phyloP scores from a whole-genome alignment of 2,797 vertebrate species.

The Silurus lanzhouensis region DNA sequence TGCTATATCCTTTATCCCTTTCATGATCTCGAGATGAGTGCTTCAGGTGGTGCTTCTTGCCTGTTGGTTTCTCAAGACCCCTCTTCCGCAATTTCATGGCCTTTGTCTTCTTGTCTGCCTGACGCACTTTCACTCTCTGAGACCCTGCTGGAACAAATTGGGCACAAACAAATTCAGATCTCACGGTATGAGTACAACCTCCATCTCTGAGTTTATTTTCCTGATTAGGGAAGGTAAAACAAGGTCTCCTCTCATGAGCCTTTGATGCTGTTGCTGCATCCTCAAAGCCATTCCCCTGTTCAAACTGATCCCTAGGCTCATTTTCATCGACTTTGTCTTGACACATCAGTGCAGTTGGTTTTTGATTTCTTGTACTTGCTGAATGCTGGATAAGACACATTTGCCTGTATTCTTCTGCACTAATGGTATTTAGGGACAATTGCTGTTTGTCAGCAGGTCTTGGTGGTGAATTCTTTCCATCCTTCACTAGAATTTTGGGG shows the following conservation, averaged over 20 bases:
- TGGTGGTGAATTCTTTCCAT: conserved; percentile 24
- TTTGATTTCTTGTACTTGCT: conserved; percentile 14
- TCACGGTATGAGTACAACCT: conserved; percentile 38
- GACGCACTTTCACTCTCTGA: conserved; percentile 74
- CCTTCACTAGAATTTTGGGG: conserved; percentile 10
- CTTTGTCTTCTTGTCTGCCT: conserved; percentile 81
- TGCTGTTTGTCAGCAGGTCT: conserved; percentile 55
- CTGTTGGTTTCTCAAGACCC: conserved; percentile 71
- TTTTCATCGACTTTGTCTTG: conserved; percentile 13
- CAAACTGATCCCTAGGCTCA: conserved; percentile 12
- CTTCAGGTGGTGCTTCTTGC: conserved; percentile 68
- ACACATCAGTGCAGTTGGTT: background rate
- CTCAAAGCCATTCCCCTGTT: conserved; percentile 11
- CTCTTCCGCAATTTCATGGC: conserved; percentile 78
- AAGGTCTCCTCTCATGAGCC: conserved; percentile 56
- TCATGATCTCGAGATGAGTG: conserved; percentile 69
- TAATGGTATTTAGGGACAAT: conserved; percentile 39
- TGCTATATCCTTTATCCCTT: conserved; percentile 57
- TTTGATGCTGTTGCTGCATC: conserved; percentile 50
- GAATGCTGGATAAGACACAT: conserved; percentile 13
- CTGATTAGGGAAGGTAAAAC: conserved; percentile 58
- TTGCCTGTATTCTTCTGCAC: conserved; percentile 17
- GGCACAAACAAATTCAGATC: conserved; percentile 76
- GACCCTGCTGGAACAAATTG: conserved; percentile 78
- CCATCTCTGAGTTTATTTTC: conserved; percentile 62